Conservation (phyloP, 2,113 vertebrate genomes). For the Calyptommatus sinebrachiatus region DNA sequence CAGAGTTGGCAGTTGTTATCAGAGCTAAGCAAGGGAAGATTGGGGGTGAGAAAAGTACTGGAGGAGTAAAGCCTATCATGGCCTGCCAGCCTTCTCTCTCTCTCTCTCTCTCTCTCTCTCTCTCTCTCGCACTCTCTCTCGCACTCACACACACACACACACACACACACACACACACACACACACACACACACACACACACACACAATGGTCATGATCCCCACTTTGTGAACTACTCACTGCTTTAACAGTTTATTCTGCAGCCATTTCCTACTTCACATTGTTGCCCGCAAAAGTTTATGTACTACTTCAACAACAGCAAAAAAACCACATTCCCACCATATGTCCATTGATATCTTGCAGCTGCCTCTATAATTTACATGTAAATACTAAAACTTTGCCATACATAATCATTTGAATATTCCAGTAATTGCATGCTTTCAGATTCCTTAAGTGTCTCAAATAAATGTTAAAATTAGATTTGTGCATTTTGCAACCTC, state of each 20-base stretch:
- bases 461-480: slow-evolving; percentile 5
- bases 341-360: slow-evolving; percentile 46
- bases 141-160: too few relatives aligned
- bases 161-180: too few relatives aligned
- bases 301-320: slow-evolving; percentile 42
- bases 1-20: too few relatives aligned
- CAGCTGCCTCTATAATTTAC: slow-evolving; percentile 54
- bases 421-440: slow-evolving; percentile 29
- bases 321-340: slow-evolving; percentile 48
- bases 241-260: slow-evolving; percentile 33
- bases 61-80: too few relatives aligned
- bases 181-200: too few relatives aligned
- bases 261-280: slow-evolving; percentile 24
- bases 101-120: too few relatives aligned
- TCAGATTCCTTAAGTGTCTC: slow-evolving; percentile 18
- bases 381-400: slow-evolving; percentile 45
- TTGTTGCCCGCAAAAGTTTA: slow-evolving; percentile 54
- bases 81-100: too few relatives aligned
- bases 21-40: too few relatives aligned
- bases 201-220: too few relatives aligned
- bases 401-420: slow-evolving; percentile 46
- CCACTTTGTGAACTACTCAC: too few relatives aligned
- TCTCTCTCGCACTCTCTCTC: too few relatives aligned
- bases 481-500: not conserved
- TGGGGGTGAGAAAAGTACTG: too few relatives aligned